Base-by-base conservation (phyloP, 2,113 vertebrate species). In the Mesoclemmys tuberculata region DNA sequence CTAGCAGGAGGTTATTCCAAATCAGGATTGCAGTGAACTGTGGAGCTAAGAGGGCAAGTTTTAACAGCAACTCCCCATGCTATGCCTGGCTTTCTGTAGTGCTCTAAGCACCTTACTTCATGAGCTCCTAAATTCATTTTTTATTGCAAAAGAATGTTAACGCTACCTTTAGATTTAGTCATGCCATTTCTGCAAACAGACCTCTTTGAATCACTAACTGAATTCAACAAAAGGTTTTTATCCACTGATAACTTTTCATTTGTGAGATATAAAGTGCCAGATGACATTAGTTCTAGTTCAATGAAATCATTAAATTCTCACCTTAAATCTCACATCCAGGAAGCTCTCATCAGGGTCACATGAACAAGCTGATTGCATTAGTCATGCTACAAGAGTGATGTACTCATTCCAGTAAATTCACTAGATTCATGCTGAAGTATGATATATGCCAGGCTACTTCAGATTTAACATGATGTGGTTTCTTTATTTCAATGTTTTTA, bases 261-360 rank as follows among this genome's bases (percentile, higher is more conserved):
- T 61, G 80, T 91, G 88, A 91, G 96, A 97, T 97, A 98, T 97
- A 97, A 96, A 97, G 87, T 95, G 74, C 79, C 78, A 83, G 85
- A 31, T 95, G 95, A 97, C 93, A 97, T 97, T 93, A 95, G 79
- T 82, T 96, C 75, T 95, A 94, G 93, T 93, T 98, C 97, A 96
- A 84, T 2, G 80, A 89, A 96, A 93, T 98, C 97, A 97, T 94
- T 89, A 97, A 94, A 96, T 95, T 83, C 93, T 97, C 84, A 85
- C 91, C 90, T 96, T 96, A 93, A 96, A 95, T 98, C 93, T 97
- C 84, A 80, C 87, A 58, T 90, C 55, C 91, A 94, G 97, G 95
- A 97, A 95, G 93, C 79, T 96, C 95, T 96, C 95, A 91, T 94
- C 88, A 92, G 96, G 94, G 83, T 94, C 95, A 94, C 95, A 95